These are phyloP conservation scores for Papilio dardanus DNA, from an alignment of 1,140 invertebrate genomes.

Conservation along the genomic window DNA sequence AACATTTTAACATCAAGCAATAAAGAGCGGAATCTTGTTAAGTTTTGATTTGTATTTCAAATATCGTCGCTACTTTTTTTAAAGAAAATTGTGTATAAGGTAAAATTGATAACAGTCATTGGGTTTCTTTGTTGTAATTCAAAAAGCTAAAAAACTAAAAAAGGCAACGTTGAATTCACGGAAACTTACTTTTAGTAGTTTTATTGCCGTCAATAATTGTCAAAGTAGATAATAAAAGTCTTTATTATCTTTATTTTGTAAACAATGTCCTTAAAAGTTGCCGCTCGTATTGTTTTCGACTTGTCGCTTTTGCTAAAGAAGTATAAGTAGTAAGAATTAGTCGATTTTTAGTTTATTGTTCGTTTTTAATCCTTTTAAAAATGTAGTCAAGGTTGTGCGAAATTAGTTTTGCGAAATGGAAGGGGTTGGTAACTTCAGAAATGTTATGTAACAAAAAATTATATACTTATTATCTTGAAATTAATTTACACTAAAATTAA, in stretches of 20 bases:
- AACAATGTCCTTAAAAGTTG: constrained; percentile 18
- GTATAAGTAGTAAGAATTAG: too few relatives aligned
- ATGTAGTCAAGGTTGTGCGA: constrained; percentile 43
- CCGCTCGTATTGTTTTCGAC: constrained; percentile 34
- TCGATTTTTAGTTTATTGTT: constrained; percentile 40
- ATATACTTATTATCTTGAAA: neutral
- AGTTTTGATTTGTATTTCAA: neutral
- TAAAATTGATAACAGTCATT: neutral
- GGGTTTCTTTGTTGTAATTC: constrained; percentile 11
- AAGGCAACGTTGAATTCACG: neutral
- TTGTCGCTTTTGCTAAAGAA: constrained; percentile 44
- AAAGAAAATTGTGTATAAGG: neutral
- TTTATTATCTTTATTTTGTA: constrained; percentile 16
- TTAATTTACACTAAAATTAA: neutral
- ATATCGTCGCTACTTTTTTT: neutral
- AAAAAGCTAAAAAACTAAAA: constrained; percentile 16
- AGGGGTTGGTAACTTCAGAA: constrained; percentile 33
- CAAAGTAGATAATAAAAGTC: constrained; percentile 30
- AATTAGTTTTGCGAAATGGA: constrained; percentile 46
- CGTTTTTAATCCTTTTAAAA: constrained; percentile 45
- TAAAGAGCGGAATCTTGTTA: neutral
- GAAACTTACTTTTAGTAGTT: neutral
- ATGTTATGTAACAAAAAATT: neutral
- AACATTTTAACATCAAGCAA: too few relatives aligned
- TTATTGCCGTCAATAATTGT: constrained; percentile 32